Evolutionary conservation across 2,113 vertebrate species (phyloP).

Genomic region (Gavia stellata): DNA sequence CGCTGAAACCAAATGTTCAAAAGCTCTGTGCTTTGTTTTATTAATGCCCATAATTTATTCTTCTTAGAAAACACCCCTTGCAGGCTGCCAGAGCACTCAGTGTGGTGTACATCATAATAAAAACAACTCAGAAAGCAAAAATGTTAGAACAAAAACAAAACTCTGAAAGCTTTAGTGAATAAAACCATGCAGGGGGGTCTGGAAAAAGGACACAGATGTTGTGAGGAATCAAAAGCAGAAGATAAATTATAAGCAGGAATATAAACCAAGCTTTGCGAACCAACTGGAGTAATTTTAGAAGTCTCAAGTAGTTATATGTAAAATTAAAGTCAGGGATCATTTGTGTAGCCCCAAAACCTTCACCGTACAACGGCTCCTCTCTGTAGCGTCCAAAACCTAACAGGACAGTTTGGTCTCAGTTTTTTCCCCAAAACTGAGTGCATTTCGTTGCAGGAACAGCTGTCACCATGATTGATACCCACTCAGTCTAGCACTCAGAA

Average conservation of each 20-base stretch:
- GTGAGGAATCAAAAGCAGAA: conserved; percentile 55
- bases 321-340: background rate
- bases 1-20: conserved; percentile 64
- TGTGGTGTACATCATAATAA: conserved; percentile 53
- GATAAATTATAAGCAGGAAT: conserved; percentile 46
- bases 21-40: conserved; percentile 51
- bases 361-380: background rate
- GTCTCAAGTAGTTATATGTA: background rate
- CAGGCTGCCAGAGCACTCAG: conserved; percentile 45
- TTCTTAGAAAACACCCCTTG: conserved; percentile 46
- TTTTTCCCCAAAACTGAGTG: background rate
- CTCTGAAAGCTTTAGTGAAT: conserved; percentile 47
- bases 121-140: conserved; percentile 50
- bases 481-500: background rate
- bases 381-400: background rate
- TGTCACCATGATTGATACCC: background rate
- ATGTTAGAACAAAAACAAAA: conserved; percentile 32
- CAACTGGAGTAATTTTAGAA: conserved; percentile 8
- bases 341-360: background rate
- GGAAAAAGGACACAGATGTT: conserved; percentile 56
- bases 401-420: background rate
- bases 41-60: conserved; percentile 60
- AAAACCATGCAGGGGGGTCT: conserved; percentile 54
- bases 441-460: background rate
- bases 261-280: conserved; percentile 30